Evolutionary conservation across 1,140 invertebrate species (phyloP).

Genomic region (Sinella curviseta): DNA sequence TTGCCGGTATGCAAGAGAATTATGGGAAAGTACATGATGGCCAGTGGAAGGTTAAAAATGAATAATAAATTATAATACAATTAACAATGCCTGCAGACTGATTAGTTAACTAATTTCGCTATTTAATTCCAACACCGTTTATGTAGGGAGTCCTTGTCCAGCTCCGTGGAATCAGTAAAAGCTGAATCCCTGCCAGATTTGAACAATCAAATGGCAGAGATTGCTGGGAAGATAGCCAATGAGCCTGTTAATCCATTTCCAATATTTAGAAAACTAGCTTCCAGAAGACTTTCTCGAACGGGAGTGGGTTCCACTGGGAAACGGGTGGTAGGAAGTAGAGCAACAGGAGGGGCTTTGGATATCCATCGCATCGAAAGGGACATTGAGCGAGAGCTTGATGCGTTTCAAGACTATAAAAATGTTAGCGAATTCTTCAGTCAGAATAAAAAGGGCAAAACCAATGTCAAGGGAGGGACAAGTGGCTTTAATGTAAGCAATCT

Average conservation of each 20-base stretch:
- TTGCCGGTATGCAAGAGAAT: background rate
- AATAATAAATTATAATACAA: no score
- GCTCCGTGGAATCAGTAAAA: background rate
- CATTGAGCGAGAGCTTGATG: background rate
- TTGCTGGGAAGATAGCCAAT: slow-evolving; percentile 1
- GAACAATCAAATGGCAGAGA: background rate
- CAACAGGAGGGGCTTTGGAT: background rate
- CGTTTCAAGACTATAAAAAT: slow-evolving; percentile 1
- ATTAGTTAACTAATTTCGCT: background rate
- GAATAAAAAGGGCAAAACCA: background rate
- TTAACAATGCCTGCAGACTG: background rate
- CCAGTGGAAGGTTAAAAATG: background rate
- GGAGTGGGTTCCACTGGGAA: no score
- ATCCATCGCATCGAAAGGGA: background rate
- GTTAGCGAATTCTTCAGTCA: background rate
- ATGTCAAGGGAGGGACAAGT: background rate
- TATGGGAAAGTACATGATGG: background rate
- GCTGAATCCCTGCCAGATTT: background rate
- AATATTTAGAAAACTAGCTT: background rate
- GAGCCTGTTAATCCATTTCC: slow-evolving; percentile 3
- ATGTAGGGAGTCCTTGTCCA: background rate
- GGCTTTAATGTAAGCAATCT: background rate
- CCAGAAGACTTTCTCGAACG: no score
- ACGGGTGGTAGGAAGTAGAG: background rate
- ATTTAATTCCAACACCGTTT: background rate